phyloP scores from a whole-genome alignment of 2,797 vertebrate species.

The Sorex maritimensis region DNA sequence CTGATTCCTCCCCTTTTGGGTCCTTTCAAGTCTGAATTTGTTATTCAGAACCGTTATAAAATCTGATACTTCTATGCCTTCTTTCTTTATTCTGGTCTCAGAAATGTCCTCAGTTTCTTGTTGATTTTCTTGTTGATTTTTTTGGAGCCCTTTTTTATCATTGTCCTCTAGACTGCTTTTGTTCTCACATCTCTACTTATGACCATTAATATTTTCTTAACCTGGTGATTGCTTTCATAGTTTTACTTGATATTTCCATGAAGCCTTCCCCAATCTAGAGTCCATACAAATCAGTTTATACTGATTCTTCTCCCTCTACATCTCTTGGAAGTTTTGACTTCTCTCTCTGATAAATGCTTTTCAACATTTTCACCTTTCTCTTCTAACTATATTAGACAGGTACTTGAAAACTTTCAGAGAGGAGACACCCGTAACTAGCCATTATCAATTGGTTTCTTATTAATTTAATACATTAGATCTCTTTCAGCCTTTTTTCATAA shows the following conservation, averaged over 20 bases:
- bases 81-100: conserved; percentile 32
- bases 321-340: conserved; percentile 18
- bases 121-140: neutral
- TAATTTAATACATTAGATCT: conserved; percentile 12
- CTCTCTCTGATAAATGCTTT: conserved; percentile 2
- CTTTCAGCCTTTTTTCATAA: neutral
- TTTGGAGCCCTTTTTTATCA: neutral
- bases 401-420: neutral
- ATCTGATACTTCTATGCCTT: neutral
- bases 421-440: neutral
- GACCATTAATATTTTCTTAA: conserved; percentile 40
- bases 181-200: neutral
- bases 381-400: neutral
- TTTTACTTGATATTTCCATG: neutral
- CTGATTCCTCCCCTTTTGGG: neutral
- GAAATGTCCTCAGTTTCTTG: conserved; percentile 12
- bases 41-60: neutral
- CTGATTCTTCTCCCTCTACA: neutral
- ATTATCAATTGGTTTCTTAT: neutral
- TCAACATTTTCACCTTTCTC: conserved; percentile 14
- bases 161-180: neutral
- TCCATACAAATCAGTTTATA: neutral
- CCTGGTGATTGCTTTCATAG: neutral
- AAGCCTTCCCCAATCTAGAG: conserved; percentile 23
- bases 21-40: neutral